phyloP scores from a whole-genome alignment of 2,888 invertebrate species.

The Leucania comma region DNA sequence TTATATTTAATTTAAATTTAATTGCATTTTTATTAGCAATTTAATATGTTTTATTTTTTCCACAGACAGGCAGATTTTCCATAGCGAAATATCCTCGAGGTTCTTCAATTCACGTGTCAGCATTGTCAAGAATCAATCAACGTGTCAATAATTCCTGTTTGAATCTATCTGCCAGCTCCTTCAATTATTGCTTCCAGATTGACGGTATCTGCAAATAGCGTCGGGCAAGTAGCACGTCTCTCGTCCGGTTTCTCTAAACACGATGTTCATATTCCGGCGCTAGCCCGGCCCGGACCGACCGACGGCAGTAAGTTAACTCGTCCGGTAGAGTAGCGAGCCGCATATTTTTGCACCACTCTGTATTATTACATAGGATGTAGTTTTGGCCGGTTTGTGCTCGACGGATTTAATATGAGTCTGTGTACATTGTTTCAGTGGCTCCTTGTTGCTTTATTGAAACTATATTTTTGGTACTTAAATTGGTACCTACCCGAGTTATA shows the following conservation, averaged over 20 bases:
- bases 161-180: not conserved
- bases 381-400: constrained; percentile 18
- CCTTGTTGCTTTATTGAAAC: constrained; percentile 1
- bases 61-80: too few species aligned
- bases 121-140: not conserved
- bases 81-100: too few species aligned
- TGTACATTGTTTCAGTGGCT: constrained; percentile 15
- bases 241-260: constrained; percentile 25
- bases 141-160: constrained; percentile 14
- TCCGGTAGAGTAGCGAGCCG: constrained; percentile 44
- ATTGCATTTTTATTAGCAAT: too few species aligned
- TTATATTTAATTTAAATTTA: too few species aligned
- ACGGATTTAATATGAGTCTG: constrained; percentile 25
- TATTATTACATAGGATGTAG: constrained; percentile 48
- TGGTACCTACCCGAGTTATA: too few species aligned
- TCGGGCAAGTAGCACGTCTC: constrained; percentile 14
- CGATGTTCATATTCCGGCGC: constrained; percentile 41
- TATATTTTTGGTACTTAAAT: constrained; percentile 1
- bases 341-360: constrained; percentile 58
- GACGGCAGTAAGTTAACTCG: constrained; percentile 57
- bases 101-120: not conserved
- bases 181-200: constrained; percentile 29
- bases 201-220: constrained; percentile 24
- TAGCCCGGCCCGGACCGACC: constrained; percentile 32
- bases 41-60: too few species aligned